A percentile compares a stretch with the other conserved stretches of the same genome.
phyloP scores from a whole-genome alignment of 2,888 invertebrate genomes.

The Phyllotreta striolata region DNA sequence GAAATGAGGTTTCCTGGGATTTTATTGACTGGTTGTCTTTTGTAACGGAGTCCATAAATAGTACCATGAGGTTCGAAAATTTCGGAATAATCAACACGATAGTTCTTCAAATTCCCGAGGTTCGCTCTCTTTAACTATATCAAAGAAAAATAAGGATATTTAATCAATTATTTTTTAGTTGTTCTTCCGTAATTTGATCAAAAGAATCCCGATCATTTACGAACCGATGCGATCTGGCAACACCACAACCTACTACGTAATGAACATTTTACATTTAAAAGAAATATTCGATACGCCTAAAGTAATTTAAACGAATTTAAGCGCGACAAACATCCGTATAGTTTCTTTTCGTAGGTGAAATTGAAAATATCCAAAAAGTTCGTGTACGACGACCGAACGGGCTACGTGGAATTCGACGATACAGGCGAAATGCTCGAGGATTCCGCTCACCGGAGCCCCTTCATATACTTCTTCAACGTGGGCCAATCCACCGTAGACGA shows the following conservation, averaged over 20 bases:
- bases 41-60: conserved; percentile 80
- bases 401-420: conserved; percentile 59
- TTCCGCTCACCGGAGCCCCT: conserved; percentile 48
- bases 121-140: conserved; percentile 48
- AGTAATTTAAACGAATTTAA: conserved; percentile 56
- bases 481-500: conserved; percentile 62
- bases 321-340: background rate
- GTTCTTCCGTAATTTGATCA: conserved; percentile 77
- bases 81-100: conserved; percentile 72
- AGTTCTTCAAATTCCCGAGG: conserved; percentile 75
- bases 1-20: conserved; percentile 55
- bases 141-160: background rate
- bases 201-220: conserved; percentile 71
- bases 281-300: conserved; percentile 75
- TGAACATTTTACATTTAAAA: conserved; percentile 74
- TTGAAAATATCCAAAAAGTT: conserved; percentile 72
- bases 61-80: conserved; percentile 75
- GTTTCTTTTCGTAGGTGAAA: conserved; percentile 62
- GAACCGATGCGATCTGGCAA: conserved; percentile 70
- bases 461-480: conserved; percentile 57
- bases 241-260: conserved; percentile 75
- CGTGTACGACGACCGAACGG: conserved; percentile 68
- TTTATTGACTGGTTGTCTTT: conserved; percentile 79
- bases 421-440: conserved; percentile 52
- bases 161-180: conserved; percentile 56